Base-by-base conservation (phyloP, 2,888 invertebrate species). In the Melieria picta region DNA sequence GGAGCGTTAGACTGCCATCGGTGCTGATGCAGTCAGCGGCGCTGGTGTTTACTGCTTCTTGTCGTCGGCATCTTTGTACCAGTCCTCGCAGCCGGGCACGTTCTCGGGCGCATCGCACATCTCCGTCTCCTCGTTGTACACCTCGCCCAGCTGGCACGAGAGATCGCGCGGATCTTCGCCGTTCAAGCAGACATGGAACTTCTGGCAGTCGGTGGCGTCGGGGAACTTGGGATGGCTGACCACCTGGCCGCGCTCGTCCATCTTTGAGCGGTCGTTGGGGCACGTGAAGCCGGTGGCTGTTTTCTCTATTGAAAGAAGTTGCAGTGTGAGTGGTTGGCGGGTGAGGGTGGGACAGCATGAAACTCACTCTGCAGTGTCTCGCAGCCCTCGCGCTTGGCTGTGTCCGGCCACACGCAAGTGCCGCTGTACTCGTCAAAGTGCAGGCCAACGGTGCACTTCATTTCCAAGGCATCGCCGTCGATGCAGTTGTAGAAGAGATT, bases 51-150 rank as follows among this genome's bases (percentile, higher is more conserved):
- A 84, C 66, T 81, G 78, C 73, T 87, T 88, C 73, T 90, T 88
- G 61, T 92, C 91, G 71, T 94, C 94, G n/a, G 88, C 79, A 76
- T 94, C 94, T 87, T 94, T 94, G 90, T 94, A 95, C 95, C 95
- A 95, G 84, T 95, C 94, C 91, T 95, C 94, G 82, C 96, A 96
- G 90, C 95, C 95, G 79, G 92, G 90, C 69, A 96, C 96, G 86
- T 96, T 96, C 88, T 96, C 95, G 48, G 96, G 96, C 2, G 94
- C 92, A 85, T 96, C 96, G 86, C 97, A 97, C 84, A 90, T 91
- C 87, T 94, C 93, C 0, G 90, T 88, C 76, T 92, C 92, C 77
- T 95, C 94, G 83, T 97, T 96, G 89, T 96, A 97, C n/a, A 96
- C 97, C 83, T 94, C 94, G 72, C 96, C 95, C 69, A 92, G 91